Conservation (phyloP, 2,888 invertebrate species). For the Oscheius sp. region DNA sequence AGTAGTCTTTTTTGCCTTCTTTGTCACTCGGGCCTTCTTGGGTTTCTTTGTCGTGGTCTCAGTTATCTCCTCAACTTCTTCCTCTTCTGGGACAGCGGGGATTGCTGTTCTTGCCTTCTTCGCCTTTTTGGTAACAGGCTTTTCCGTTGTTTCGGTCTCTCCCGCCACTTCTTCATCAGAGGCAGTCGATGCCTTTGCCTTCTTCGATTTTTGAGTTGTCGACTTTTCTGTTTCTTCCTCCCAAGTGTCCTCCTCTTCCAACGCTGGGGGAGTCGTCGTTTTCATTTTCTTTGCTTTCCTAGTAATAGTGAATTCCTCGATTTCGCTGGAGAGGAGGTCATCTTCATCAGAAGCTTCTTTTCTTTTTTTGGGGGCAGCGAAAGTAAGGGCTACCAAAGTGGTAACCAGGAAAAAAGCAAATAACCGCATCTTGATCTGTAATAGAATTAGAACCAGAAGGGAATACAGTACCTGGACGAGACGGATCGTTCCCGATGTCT, state of each 20-base stretch:
- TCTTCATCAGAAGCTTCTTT: slow-evolving; percentile 1
- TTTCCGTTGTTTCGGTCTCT: background rate
- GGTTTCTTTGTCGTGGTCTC: background rate
- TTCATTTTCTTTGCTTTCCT: background rate
- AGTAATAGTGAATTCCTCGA: background rate
- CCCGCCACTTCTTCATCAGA: background rate
- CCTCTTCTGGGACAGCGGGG: background rate
- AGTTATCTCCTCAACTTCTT: background rate
- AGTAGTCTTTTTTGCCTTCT: background rate
- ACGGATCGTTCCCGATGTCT: too few species aligned
- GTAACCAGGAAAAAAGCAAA: background rate
- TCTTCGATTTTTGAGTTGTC: background rate
- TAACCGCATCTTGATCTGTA: background rate
- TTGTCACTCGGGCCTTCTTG: background rate
- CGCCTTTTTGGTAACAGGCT: background rate
- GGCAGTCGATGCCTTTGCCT: background rate
- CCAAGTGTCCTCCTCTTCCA: background rate
- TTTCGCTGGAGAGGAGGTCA: background rate
- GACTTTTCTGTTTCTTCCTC: background rate
- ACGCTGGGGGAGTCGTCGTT: background rate
- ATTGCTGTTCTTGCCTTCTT: background rate
- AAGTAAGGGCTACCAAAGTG: background rate
- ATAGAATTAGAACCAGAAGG: too few species aligned
- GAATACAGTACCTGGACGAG: background rate
- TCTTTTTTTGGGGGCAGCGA: slow-evolving; percentile 12